Evolutionary conservation across 2,113 vertebrate genomes (phyloP).

Genomic region (Bungarus multicinctus): DNA sequence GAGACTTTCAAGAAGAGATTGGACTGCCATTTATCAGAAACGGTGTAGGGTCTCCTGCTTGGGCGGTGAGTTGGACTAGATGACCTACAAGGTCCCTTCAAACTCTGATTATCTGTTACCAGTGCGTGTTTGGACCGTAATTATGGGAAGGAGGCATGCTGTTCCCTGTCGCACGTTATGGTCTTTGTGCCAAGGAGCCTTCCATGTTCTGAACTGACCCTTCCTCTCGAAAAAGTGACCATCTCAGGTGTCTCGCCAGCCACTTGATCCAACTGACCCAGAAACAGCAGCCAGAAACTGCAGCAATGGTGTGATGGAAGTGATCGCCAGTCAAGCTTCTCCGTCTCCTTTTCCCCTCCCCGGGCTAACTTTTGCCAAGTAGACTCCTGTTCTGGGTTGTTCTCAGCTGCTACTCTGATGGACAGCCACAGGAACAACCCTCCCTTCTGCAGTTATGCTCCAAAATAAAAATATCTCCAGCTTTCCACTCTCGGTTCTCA

Average conservation of each 20-base stretch:
- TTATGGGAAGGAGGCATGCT: not conserved
- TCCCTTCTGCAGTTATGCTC: conserved; percentile 59
- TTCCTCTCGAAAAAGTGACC: no score
- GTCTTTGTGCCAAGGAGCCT: not conserved
- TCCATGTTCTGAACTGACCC: not conserved
- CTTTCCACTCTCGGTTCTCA: conserved; percentile 47
- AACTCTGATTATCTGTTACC: no score
- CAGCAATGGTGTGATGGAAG: not conserved
- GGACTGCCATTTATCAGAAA: no score
- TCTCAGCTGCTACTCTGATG: conserved; percentile 56
- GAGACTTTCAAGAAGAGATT: no score
- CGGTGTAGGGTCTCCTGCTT: no score
- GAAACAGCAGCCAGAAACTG: not conserved
- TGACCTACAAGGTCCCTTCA: no score
- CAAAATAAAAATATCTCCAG: conserved; percentile 63
- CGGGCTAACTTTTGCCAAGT: not conserved
- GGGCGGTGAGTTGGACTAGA: no score
- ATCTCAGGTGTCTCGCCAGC: not conserved
- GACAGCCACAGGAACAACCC: conserved; percentile 63
- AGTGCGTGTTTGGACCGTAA: no score
- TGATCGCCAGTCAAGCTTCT: not conserved
- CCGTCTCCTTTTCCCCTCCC: no score
- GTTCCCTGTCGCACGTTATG: not conserved
- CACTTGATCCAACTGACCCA: not conserved
- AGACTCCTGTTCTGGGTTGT: conserved; percentile 19